Evolutionary conservation across 2,797 vertebrate genomes (phyloP), one percentile per base, ranked within the genome.

Genomic region (Ibycter americanus): DNA sequence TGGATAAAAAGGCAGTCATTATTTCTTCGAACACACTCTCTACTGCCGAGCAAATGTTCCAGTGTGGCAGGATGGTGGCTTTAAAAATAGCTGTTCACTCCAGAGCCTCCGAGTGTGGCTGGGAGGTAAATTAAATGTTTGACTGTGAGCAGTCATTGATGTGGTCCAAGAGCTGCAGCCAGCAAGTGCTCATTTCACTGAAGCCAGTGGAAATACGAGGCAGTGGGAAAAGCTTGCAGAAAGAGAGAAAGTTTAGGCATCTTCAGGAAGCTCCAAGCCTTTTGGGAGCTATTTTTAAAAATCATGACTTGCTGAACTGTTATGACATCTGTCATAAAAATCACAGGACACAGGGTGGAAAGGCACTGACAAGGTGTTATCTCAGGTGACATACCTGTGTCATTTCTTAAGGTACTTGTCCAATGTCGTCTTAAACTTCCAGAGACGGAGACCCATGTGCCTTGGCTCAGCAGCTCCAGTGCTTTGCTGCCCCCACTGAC

Each of bases 71-170:
- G 85, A 73, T 95, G 94, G 89, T 79, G 58, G 62, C 90, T 97
- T 97, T 95, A 97, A 97, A 97, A 97, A 96, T 97, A 97, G 80
- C 94, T 93, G 46, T 54, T 96, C 40, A 20, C 92, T 93, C 87
- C 78, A 61, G 54, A 96, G 79, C 56, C 81, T 93, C 81, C 6
- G 10, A 95, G 76, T 32, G 21, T 77, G 91, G 72, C 89, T 93
- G 82, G 93, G 93, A 97, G 90, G 91, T 65, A 97, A 97, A 97
- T 96, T 80, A 88, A 86, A 93, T 66, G 73, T 95, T 96, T 93
- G 91, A 93, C 86, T 93, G 79, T 49, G 87, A 96, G 87, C 73
- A 88, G 85, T 90, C 87, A 93, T 86, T 93, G 93, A 91, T 89
- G 95, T 94, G 91, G 94, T 91, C 93, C 87, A 94, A 96, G 76